These are phyloP conservation scores for Lerista edwardsae DNA, from an alignment of 2,797 vertebrate species.

Conservation along the genomic window DNA sequence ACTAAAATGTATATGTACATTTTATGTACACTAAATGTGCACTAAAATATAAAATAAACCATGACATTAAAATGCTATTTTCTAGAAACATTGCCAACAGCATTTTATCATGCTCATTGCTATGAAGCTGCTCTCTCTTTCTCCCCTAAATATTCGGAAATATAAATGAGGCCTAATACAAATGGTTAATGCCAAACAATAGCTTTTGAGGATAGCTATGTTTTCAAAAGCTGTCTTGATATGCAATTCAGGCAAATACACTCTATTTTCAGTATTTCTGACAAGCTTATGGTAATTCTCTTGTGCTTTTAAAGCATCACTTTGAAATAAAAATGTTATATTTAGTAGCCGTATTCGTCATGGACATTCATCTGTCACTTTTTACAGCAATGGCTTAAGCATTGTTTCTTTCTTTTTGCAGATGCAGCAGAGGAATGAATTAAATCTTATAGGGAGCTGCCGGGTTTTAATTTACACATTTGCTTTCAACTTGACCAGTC, in stretches of 20 bases:
- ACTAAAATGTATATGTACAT: no score
- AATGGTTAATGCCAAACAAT: slow-evolving; percentile 16
- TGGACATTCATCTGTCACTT: slow-evolving; percentile 50
- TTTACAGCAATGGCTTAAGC: slow-evolving; percentile 49
- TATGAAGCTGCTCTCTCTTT: slow-evolving; percentile 31
- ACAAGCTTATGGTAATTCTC: slow-evolving; percentile 67
- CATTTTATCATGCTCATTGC: slow-evolving; percentile 38
- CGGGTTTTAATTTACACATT: slow-evolving; percentile 60
- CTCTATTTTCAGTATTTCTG: slow-evolving; percentile 52
- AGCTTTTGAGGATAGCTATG: slow-evolving; percentile 16
- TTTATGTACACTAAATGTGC: no score
- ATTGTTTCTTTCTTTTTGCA: slow-evolving; percentile 58
- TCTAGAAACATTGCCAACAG: slow-evolving; percentile 19
- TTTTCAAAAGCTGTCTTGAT: slow-evolving; percentile 19
- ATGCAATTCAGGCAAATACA: slow-evolving; percentile 36
- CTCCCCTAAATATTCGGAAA: slow-evolving; percentile 44
- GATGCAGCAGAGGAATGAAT: slow-evolving; percentile 62
- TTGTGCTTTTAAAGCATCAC: slow-evolving; percentile 65
- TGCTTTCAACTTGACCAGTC: slow-evolving; percentile 56
- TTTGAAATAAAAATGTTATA: slow-evolving; percentile 70
- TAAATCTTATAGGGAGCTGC: slow-evolving; percentile 51
- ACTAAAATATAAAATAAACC: no score
- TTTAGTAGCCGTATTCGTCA: slow-evolving; percentile 69
- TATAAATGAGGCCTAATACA: slow-evolving; percentile 38
- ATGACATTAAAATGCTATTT: slow-evolving; percentile 15